Base-by-base conservation (phyloP, 2,113 vertebrate species). In the Phycodurus eques region DNA sequence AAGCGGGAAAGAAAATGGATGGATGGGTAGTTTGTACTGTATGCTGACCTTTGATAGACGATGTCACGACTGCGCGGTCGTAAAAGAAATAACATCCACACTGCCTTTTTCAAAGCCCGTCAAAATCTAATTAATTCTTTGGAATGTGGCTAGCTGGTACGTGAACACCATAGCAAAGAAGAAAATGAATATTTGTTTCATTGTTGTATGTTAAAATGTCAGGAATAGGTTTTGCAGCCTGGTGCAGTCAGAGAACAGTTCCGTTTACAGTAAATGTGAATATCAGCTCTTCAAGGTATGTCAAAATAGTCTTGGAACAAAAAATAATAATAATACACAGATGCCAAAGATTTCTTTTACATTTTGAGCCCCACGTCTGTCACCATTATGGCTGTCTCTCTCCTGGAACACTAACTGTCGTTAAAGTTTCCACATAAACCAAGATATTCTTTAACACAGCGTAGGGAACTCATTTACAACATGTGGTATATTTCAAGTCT, bases 111-210 rank as follows among this genome's bases (percentile, higher is more conserved):
- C 83, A 86, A 83, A 87, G 81, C 73, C 65, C 68, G 83, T 89
- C 76, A 77, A 79, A 90, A 85, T 82, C 59, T 88, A 81, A 88
- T 90, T 89, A 85, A 88, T 83, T 87, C 60, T 76, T 73, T 78
- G n/a, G 76, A 71, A 74, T 67, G 43, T 72, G 59, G 76, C 77
- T 51, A 67, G 70, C 67, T 68, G 72, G 31, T 70, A 86, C 68
- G 78, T 87, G 84, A 80, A 70, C 19, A 46, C 65, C 68, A 80
- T 80, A 68, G 76, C 67, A 81, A 15, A 79, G 44, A 61, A 61
- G 13, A 71, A 47, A 66, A 72, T 73, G 64, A 71, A 75, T 64
- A n/a, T 39, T 61, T 14, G 14, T 51, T 51, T 56, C 53, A 56
- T 56, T 56, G 20, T 46, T 56, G 53, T 9, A 22, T 56, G 53